These are phyloP conservation scores for Dendroctonus ponderosae DNA, from an alignment of 1,140 invertebrate species.

Conservation along the genomic window DNA sequence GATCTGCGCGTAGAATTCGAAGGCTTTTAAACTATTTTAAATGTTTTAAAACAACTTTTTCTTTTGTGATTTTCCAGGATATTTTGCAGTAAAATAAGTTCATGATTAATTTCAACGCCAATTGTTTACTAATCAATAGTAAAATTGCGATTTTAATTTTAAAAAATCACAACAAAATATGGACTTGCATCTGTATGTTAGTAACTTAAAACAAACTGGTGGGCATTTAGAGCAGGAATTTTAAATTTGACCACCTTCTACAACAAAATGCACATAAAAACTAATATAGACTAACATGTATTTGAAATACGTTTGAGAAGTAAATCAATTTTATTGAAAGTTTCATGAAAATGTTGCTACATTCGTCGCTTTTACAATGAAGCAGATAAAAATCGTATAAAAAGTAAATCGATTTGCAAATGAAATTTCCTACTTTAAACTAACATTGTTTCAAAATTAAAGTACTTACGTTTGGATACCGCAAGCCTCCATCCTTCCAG, in stretches of 20 bases:
- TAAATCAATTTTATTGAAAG: too few relatives aligned
- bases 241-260: not conserved
- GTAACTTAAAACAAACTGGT: not conserved
- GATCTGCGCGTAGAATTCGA: too few relatives aligned
- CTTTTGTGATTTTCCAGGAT: too few relatives aligned
- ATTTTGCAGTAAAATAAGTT: not conserved
- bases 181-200: not conserved
- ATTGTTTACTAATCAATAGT: not conserved
- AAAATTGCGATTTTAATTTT: too few relatives aligned
- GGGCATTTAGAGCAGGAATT: not conserved
- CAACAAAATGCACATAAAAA: not conserved
- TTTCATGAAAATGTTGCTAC: too few relatives aligned
- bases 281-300: not conserved
- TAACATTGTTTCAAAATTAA: not conserved
- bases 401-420: not conserved
- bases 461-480: conserved; percentile 30
- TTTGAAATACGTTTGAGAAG: too few relatives aligned
- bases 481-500: conserved; percentile 28
- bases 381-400: not conserved
- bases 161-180: too few relatives aligned
- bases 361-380: not conserved
- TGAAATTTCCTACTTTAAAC: not conserved
- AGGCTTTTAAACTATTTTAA: too few relatives aligned
- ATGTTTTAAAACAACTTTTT: too few relatives aligned
- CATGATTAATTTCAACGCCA: not conserved